Base-by-base conservation (phyloP, 1,140 invertebrate genomes). In the Cydia fagiglandana region DNA sequence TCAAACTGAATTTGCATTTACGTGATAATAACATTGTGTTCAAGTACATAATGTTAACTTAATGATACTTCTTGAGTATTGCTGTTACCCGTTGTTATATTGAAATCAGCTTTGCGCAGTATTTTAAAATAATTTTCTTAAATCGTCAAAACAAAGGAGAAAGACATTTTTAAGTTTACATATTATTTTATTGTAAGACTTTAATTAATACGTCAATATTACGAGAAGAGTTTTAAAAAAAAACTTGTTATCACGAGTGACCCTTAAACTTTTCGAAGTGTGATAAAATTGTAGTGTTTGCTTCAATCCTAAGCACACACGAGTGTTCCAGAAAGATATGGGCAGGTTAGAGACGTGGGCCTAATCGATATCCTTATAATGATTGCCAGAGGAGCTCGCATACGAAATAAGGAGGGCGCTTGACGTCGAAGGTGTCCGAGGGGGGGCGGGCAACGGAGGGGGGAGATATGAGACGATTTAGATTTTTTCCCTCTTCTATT, bases 401-500 rank as follows among this genome's bases (percentile, higher is more conserved):
- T 92, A 92, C 91, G 89, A 91, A 92, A 92, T 92, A 92, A 92
- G 91, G 89, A 91, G 91, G 91, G 90, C 86, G 85, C 86, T 86
- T 86, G 85, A 89, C 83, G 85, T 83, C 80, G 82, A 86, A 88
- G 89, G 91, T 89, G 87, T 90, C 85, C 86, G 88, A 84, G 88
- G 86, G 79, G 75, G 64, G 81, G 80, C 73, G 83, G 81, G 81
- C 41, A 75, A 70, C 41, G 64, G 61, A 61, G 85, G 86, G 88
- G 86, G 85, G 83, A 89, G 88, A 91, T 92, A 92, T 92, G 91
- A 92, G 91, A 92, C 91, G 91, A 92, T 92, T 92, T 92, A 92
- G 91, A 92, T 92, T 92, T 91, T 92, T 92, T 91, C 89, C 91
- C 89, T 91, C 89, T 92, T 92, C 89, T 91, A 91, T 92, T 91